Conservation (phyloP, 2,113 vertebrate genomes). For the Ctenomys sociabilis region DNA sequence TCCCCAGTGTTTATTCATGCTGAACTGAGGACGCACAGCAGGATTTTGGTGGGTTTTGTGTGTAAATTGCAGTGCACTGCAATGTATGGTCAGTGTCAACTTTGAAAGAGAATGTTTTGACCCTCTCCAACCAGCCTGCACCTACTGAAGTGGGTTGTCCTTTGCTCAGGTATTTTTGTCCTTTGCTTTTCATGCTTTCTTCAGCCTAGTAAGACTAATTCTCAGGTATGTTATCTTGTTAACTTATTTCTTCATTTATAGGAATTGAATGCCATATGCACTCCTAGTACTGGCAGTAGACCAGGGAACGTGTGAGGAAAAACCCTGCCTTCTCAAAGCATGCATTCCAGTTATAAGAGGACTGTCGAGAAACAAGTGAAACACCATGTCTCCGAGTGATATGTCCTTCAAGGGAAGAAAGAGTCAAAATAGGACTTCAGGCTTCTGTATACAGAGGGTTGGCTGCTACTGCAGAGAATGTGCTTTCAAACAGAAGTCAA, state of each 20-base stretch:
- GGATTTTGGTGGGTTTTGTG: not conserved
- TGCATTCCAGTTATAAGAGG: not conserved
- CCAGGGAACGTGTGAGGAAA: not conserved
- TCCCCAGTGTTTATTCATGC: not conserved
- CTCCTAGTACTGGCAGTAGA: not conserved
- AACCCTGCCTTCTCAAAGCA: not conserved
- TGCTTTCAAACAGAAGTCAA: not conserved
- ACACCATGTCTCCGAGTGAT: rapidly evolving
- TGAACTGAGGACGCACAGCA: not conserved
- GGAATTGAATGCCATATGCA: not conserved
- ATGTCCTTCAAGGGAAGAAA: not conserved
- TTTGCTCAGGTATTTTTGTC: not conserved
- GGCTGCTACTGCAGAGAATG: not conserved
- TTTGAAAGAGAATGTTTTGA: not conserved
- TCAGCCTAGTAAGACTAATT: not conserved
- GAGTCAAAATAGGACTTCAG: not conserved
- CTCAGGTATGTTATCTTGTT: not conserved
- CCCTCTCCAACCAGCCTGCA: not conserved
- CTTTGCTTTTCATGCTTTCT: not conserved
- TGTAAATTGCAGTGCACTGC: not conserved
- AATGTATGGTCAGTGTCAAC: too few relatives aligned
- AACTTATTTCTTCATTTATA: not conserved
- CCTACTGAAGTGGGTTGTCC: not conserved
- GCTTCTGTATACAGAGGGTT: rapidly evolving
- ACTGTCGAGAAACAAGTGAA: not conserved